Evolutionary conservation across 35 echinoderm and acorn worm genomes (phyloP).

Genomic region (Apostichopus japonicus): DNA sequence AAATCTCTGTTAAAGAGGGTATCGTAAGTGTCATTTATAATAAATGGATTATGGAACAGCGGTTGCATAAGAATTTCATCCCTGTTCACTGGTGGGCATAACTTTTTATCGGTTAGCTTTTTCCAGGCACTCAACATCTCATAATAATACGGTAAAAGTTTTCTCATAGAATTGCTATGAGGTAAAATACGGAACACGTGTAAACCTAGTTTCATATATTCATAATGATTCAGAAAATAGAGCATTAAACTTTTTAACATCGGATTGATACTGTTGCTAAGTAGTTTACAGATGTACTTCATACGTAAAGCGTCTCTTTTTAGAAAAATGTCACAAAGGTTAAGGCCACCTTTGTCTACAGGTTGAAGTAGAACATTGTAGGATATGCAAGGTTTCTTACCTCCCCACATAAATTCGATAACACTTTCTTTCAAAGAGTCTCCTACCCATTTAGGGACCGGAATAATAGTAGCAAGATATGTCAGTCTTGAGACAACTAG

Average conservation of each 20-base stretch:
- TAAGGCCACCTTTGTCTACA: not conserved
- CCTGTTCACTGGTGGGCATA: not conserved
- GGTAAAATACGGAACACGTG: constrained; percentile 3
- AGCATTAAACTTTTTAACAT: constrained; percentile 10
- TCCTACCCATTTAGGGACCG: not conserved
- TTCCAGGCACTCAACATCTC: constrained; percentile 37
- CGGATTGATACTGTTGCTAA: not conserved
- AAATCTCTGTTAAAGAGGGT: not conserved
- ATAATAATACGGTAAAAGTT: not conserved
- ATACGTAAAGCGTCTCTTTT: constrained; percentile 18
- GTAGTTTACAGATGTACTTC: not conserved
- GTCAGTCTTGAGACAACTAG: not conserved
- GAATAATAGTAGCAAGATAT: not conserved
- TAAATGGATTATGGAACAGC: constrained; percentile 24
- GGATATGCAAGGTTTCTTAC: not conserved
- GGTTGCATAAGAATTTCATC: not conserved
- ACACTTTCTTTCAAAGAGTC: not conserved
- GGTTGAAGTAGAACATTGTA: not conserved
- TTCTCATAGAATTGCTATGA: not conserved
- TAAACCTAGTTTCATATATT: constrained; percentile 30
- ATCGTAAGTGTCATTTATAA: not conserved
- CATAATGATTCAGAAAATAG: constrained; percentile 11
- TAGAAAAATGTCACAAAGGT: not conserved
- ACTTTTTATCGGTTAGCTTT: not conserved
- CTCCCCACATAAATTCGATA: constrained; percentile 11